Percentiles rank a stretch among this genome's conserved stretches.
phyloP scores from a whole-genome alignment of 1,140 invertebrate genomes.

The Lepidostoma basale region DNA sequence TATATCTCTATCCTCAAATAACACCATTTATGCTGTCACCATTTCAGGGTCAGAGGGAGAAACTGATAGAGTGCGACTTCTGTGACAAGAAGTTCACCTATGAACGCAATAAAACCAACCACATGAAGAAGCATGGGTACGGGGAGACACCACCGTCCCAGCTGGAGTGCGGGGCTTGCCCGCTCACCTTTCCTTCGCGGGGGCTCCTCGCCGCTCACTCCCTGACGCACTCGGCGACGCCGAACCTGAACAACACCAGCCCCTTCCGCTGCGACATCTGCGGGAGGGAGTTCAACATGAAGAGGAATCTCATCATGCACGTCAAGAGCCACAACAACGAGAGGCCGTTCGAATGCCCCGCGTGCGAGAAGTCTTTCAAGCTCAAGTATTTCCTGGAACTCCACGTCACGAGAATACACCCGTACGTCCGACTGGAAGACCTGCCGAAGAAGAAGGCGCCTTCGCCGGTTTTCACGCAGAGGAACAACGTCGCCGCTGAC shows the following conservation, averaged over 20 bases:
- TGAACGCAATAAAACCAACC: constrained; percentile 44
- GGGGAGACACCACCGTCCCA: neutral
- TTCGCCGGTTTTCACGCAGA: neutral
- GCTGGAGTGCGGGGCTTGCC: constrained; percentile 39
- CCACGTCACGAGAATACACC: constrained; percentile 39
- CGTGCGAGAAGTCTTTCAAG: constrained; percentile 45
- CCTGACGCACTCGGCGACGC: constrained; percentile 21
- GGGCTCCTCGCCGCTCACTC: constrained; percentile 32
- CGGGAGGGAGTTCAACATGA: constrained; percentile 43
- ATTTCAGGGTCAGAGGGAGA: constrained; percentile 42
- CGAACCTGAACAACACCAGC: neutral
- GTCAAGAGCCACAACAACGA: constrained; percentile 44
- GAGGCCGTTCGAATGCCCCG: constrained; percentile 42
- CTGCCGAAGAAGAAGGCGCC: constrained; percentile 31
- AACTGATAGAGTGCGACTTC: constrained; percentile 42
- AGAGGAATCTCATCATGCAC: constrained; percentile 44
- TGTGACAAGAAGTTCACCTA: constrained; percentile 46
- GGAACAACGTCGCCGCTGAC: neutral
- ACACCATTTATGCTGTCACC: too few species aligned
- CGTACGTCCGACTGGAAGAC: constrained; percentile 40
- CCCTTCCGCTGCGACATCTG: constrained; percentile 45
- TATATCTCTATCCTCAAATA: too few species aligned
- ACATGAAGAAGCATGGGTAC: constrained; percentile 43
- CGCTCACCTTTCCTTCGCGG: constrained; percentile 28
- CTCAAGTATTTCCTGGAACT: constrained; percentile 43